These are phyloP conservation scores for Antennarius maculatus DNA, from an alignment of 2,797 vertebrate species.

Conservation along the genomic window DNA sequence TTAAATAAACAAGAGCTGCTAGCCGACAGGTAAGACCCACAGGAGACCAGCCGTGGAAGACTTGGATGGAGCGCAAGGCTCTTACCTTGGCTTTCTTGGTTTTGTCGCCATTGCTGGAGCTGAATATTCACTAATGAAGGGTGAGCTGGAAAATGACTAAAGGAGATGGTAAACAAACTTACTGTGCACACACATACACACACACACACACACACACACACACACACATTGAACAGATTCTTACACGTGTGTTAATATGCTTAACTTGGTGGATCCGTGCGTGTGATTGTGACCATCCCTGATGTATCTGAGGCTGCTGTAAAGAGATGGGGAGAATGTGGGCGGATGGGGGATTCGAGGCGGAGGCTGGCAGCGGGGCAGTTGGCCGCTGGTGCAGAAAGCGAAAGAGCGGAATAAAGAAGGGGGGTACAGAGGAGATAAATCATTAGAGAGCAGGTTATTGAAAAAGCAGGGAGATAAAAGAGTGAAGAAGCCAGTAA, in stretches of 20 bases:
- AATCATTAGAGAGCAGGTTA: constrained; percentile 91
- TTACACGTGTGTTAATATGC: constrained; percentile 44
- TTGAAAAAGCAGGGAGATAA: constrained; percentile 90
- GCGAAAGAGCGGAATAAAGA: constrained; percentile 38
- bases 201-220: constrained; percentile 12
- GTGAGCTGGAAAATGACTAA: constrained; percentile 65
- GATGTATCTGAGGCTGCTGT: constrained; percentile 61
- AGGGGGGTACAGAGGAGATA: constrained; percentile 73
- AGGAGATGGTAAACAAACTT: constrained; percentile 71
- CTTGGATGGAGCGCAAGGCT: constrained; percentile 52
- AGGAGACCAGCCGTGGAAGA: constrained; percentile 64
- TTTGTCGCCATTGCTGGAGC: constrained; percentile 64
- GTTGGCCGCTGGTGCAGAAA: constrained; percentile 71
- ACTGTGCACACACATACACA: constrained; percentile 4
- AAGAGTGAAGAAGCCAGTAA: constrained; percentile 95
- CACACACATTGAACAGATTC: constrained; percentile 25
- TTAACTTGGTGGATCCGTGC: constrained; percentile 52
- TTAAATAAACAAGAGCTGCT: constrained; percentile 77
- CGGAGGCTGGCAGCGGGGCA: constrained; percentile 69
- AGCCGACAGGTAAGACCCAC: constrained; percentile 78
- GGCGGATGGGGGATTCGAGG: constrained; percentile 67
- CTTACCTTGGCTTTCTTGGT: constrained; percentile 61
- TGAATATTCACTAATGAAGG: constrained; percentile 69
- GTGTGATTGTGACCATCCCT: constrained; percentile 58
- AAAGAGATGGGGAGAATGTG: constrained; percentile 70